These are phyloP conservation scores for Artibeus lituratus DNA, from an alignment of 2,797 vertebrate genomes.

Conservation along the genomic window DNA sequence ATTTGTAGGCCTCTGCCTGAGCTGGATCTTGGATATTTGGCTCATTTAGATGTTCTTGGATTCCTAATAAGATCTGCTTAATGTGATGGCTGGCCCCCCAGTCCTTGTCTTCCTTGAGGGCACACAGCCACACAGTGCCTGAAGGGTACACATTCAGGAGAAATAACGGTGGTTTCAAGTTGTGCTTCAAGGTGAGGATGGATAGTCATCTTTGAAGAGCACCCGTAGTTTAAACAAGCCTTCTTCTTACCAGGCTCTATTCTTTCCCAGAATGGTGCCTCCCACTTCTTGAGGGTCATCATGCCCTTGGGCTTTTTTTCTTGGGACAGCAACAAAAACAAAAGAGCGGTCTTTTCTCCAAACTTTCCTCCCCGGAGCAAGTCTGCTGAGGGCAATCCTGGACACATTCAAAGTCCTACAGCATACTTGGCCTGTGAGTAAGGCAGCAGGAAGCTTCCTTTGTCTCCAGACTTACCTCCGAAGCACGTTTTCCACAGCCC, in stretches of 20 bases:
- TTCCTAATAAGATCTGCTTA: constrained; percentile 99
- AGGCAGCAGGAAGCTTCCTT: neutral
- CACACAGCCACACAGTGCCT: constrained; percentile 98
- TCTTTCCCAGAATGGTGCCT: neutral
- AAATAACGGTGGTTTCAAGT: constrained; percentile 98
- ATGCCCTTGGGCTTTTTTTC: neutral
- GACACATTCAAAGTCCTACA: neutral
- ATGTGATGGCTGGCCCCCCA: constrained; percentile 99
- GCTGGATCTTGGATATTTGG: constrained; percentile 99
- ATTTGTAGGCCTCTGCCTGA: constrained; percentile 99
- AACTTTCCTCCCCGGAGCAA: neutral
- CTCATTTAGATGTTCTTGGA: constrained; percentile 99
- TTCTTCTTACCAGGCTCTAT: neutral
- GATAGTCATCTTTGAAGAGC: neutral
- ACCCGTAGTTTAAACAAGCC: neutral
- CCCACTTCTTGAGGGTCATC: neutral
- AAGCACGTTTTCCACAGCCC: no score
- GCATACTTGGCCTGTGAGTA: neutral
- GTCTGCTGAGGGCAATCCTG: neutral
- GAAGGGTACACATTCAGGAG: constrained; percentile 99
- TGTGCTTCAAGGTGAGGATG: constrained; percentile 76
- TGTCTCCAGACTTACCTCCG: neutral
- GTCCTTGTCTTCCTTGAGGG: constrained; percentile 99
- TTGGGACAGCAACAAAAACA: neutral
- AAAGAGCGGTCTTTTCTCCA: neutral